Evolutionary conservation across 1,140 invertebrate genomes (phyloP).

Genomic region (Phthorimaea operculella): DNA sequence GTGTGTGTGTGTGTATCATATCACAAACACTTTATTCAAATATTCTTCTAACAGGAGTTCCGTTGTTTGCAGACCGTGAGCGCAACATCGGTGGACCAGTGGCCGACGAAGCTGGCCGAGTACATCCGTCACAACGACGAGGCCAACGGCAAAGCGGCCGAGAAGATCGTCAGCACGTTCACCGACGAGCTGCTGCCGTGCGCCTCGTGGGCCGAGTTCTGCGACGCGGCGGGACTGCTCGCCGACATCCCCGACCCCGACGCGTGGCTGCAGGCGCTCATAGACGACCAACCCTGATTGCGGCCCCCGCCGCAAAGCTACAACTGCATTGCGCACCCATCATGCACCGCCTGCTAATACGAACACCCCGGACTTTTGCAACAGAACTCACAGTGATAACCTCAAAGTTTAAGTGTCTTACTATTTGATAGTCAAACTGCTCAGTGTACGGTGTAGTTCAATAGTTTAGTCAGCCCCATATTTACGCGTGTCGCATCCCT

Average conservation of each 20-base stretch:
- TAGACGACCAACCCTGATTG: conserved; percentile 42
- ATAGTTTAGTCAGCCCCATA: too few species aligned
- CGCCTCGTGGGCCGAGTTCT: conserved; percentile 89
- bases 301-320: background rate
- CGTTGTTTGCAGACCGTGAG: conserved; percentile 73
- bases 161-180: conserved; percentile 82
- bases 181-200: conserved; percentile 92
- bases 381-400: too few species aligned
- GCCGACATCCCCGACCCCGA: conserved; percentile 49
- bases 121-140: conserved; percentile 96
- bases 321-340: background rate
- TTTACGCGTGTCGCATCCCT: conserved; percentile 7
- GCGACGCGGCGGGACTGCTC: conserved; percentile 81
- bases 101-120: conserved; percentile 89
- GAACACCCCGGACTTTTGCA: too few species aligned
- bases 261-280: conserved; percentile 33
- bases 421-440: background rate
- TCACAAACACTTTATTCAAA: too few species aligned
- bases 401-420: too few species aligned
- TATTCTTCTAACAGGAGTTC: too few species aligned
- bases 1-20: too few species aligned
- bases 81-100: conserved; percentile 81
- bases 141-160: conserved; percentile 85
- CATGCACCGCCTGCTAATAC: background rate
- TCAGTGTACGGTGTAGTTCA: too few species aligned